Base-by-base conservation (phyloP, 92 coral and sea anemone genomes). In the Pocillopora grandis region DNA sequence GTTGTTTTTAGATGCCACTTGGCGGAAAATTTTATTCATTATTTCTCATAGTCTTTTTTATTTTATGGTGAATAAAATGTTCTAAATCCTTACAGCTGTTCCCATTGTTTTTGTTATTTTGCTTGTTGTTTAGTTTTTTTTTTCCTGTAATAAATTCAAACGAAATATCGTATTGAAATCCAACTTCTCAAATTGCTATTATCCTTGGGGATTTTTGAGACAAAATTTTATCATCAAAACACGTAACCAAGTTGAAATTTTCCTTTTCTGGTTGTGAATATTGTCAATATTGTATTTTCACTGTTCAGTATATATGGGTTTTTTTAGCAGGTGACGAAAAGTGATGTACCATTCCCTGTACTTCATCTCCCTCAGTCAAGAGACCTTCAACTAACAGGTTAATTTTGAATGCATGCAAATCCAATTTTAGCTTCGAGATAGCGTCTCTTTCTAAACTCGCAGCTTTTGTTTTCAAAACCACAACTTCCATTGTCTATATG, bases 331-430 rank as follows among this genome's bases (percentile, higher is more conserved):
- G 86, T 82, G 86, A 15, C 62, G 49, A 16, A 20, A 17, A 35
- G 21, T 5, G 16, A 20, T 36, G 35, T 60, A 36, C 2, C 49
- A 48, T 12, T 20, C 15, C 35, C 17, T 8, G 5, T 56, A 68
- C 20, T 82, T 60, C 61, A 56, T n/a, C 11, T 61, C 15, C 15
- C 9, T 12, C 10, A 18, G 10, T 62, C 12, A 73, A 62, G 71
- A 71, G 61, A 62, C 49, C 77, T 15, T 78, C 62, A 72, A 59
- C 49, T 65, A 72, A 42, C 48, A 11, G 20, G 27, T 36, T 59
- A 60, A 80, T 59, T 72, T 42, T 13, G 62, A 63, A 73, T 71
- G 72, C 18, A 72, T 60, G 86, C 72, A 60, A 59, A 72, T 82
- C 62, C 62, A 71, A 82, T 82, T 82, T 71, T 72, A 61, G 86